Evolutionary conservation across 30 jellyfish, hydroid and myxozoan species (phyloP), one percentile per base, ranked within the genome.

Genomic region (Turritopsis dohrnii): DNA sequence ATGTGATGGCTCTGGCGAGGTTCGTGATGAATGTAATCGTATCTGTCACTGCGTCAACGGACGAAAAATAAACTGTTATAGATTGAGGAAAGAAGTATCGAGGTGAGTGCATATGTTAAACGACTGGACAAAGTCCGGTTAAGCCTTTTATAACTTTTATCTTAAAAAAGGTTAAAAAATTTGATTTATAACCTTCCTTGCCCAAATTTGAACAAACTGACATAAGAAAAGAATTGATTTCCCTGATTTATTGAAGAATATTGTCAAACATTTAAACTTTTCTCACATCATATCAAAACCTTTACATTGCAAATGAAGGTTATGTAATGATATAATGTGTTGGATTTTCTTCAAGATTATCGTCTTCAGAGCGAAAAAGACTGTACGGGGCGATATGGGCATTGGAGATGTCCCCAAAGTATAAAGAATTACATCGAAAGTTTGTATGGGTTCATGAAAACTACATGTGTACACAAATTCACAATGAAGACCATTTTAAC

Each of bases 381-480:
- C 30, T 69, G 30, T 69, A n/a, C 22, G 30, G 31, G 19, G 77
- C 77, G 31, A 69, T 69, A 23, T 69, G 30, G 31, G 30, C 28
- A 69, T n/a, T 69, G 22, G 77, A 21, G 31, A 69, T 69, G 77
- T 7, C 77, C 28, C 30, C 77, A 69, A 69, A 0, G 22, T 69
- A 69, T 21, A 69, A 69, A 69, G 30, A 23, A 9, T n/a, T 27
- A n/a, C 77, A 69, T 27, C 31, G 30, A 17, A 69, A 69, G 8
- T 69, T 69, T 1, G 77, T 69, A 16, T 69, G 77, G 77, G 77
- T 69, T 16, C 77, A 69, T 69, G 77, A 69, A 27, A 69, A 69
- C 77, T 69, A 69, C 22, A 69, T 69, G 77, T 69, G 77, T 27
- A 69, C 77, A 1, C 9, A 0, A 16, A 69, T 69, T 9, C 77